Evolutionary conservation across 2,888 invertebrate species (phyloP), one percentile per base, ranked within the genome.

Genomic region (Harpalus rubripes): DNA sequence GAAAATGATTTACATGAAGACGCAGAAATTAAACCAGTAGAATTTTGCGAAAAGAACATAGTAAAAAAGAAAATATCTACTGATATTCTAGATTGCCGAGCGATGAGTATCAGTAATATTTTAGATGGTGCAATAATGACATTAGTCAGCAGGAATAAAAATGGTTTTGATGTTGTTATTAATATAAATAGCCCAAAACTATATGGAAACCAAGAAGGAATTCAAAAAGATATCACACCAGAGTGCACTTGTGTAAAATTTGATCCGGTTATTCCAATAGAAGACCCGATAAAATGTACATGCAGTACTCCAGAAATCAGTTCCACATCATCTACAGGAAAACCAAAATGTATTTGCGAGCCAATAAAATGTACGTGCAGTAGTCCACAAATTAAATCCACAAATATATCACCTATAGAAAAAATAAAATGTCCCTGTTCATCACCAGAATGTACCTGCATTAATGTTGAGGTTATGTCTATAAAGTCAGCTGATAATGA

Each of bases 71-170:
- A 8, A 44, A 74, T 44, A 74, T 74, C 72, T 8, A 16, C 10
- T 2, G 72, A 74, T 15, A 10, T 72, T n/a, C 52, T 44, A 22
- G 1, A 74, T 1, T 10, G 41, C 3, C 41, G 16, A 44, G 44
- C 72, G 8, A 12, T 74, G 8, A 74, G 72, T 18, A 44, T 74
- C 3, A 74, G 72, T 12, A 74, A 74, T 10, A 10, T 74, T 16
- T 44, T 74, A 12, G 72, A 44, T 18, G 72, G 72, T 18, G 16
- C 44, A 15, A 74, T 74, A 7, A 18, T 74, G 72, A 44, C 72
- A 18, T 41, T 74, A 4, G 72, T 74, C 18, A 74, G 44, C 12
- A 74, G 16, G 41, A 74, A 6, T 10, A 16, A 15, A 10, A 18
- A 44, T 7, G 72, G 44, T 4, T 74, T 74, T 44, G 41, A 44